Evolutionary conservation across 2,888 invertebrate species (phyloP).

Genomic region (Drosophila gaucha): DNA sequence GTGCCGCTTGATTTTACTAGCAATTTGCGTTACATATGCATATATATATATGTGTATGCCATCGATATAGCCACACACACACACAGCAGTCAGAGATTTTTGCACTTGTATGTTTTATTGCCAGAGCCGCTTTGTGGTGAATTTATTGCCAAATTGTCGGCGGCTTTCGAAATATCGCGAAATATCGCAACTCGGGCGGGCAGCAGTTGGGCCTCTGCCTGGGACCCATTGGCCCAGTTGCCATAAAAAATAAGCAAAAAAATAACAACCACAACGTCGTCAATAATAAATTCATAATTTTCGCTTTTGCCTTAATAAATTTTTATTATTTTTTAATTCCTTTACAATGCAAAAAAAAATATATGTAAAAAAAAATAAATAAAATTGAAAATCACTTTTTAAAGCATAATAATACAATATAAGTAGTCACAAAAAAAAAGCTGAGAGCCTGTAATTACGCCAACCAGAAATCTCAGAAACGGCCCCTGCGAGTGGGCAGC

Average conservation of each 20-base stretch:
- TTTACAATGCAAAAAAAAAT: slow-evolving; percentile 49
- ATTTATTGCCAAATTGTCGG: slow-evolving; percentile 78
- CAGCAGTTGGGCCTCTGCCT: background rate
- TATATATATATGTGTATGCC: slow-evolving; percentile 12
- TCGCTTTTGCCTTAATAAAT: slow-evolving; percentile 76
- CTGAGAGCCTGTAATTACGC: slow-evolving; percentile 50
- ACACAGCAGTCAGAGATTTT: slow-evolving; percentile 29
- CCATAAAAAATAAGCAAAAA: slow-evolving; percentile 42
- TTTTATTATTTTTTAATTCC: slow-evolving; percentile 78
- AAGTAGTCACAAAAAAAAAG: slow-evolving; percentile 43
- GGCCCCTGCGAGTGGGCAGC: slow-evolving; percentile 50
- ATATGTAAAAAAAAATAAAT: slow-evolving; percentile 17
- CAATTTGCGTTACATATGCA: slow-evolving; percentile 42
- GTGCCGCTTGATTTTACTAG: slow-evolving; percentile 43
- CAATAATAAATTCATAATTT: slow-evolving; percentile 76
- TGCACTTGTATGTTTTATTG: slow-evolving; percentile 73
- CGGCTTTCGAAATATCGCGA: slow-evolving; percentile 74
- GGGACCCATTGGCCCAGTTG: slow-evolving; percentile 40
- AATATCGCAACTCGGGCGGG: slow-evolving; percentile 32
- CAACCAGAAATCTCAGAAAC: slow-evolving; percentile 51
- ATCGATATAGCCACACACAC: slow-evolving; percentile 46
- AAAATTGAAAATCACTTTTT: slow-evolving; percentile 45
- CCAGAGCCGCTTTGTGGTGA: slow-evolving; percentile 69
- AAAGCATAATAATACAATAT: slow-evolving; percentile 61
- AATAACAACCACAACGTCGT: slow-evolving; percentile 37